Evolutionary conservation across 2,113 vertebrate species (phyloP), one percentile per base, ranked within the genome.

Genomic region (Myodes glareolus): DNA sequence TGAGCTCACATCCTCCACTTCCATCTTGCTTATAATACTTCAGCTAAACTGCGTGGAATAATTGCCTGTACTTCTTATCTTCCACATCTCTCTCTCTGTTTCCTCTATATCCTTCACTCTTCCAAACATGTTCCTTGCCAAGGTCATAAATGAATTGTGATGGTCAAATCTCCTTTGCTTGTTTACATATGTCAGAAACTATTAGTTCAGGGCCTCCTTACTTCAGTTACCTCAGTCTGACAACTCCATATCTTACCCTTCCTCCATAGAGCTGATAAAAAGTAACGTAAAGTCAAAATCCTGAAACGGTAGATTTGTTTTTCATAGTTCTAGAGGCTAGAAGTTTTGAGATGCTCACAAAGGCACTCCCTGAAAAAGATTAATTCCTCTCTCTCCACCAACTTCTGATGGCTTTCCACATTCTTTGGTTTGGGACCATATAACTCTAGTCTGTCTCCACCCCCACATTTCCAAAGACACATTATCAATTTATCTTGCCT

Each of bases 251-350:
- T 33, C 33, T 78, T 19, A 42, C 1, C 75, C 39, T 52, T 84
- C 70, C 89, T 94, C 80, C 25, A 67, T 29, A 85, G 45, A 97
- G 68, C 39, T 92, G 12, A 84, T 86, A 5, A 70, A 85, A 96
- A 94, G 27, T 73, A 67, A 39, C n/a, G n/a, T 25, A 55, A n/a
- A 47, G n/a, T 42, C 29, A 36, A 50, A 87, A 3, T 5, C 42
- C 78, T 90, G 36, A 82, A 65, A 75, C 29, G 82, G 78, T 1
- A 52, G 70, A 92, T 36, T 76, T 68, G 33, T 96, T 21, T 90
- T 3, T 87, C 11, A 25, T 14, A 16, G 19, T 88, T 82, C 42
- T 90, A 81, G 91, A n/a, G 27, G 23, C 73, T 45, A 33, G 88
- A 93, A 10, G 81, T 29, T 78, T 88, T n/a, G 50, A 77, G 25